Evolutionary conservation across 2,113 vertebrate genomes (phyloP), one percentile per base, ranked within the genome.

Genomic region (Carassius gibelio): DNA sequence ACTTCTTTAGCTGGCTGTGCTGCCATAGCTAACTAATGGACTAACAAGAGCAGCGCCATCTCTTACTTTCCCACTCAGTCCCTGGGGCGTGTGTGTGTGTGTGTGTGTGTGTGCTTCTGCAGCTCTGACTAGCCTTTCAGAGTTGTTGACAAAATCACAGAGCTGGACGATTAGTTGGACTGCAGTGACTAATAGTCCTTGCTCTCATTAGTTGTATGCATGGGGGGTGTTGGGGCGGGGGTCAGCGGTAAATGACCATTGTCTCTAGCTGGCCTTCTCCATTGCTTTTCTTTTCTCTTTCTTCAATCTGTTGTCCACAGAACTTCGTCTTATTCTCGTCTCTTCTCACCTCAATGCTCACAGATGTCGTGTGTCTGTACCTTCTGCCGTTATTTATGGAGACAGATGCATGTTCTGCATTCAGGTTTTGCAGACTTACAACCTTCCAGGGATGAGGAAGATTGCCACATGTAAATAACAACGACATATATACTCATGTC

Each of bases 11-110:
- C 96, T 95, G 94, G 96, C 26, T 96, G 95, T 94, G 95, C 94
- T 96, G 94, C 95, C 93, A 92, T 87, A 92, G 95, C 94, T 96
- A 96, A 97, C 96, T 98, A 98, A 98, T 99, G 97, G 97, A 97
- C 96, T 95, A 94, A 93, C 92, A 95, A 95, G 84, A 91, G 91
- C 89, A 84, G 88, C 76, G 8, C 81, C 57, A 91, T 94, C 94
- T 95, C 91, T 94, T 95, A 94, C 92, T 91, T 92, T 95, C 95
- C 94, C 94, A 95, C 95, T 96, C 95, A 95, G 94, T 92, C 92
- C 83, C 91, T 59, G 38, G 78, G 26, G 81, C 80, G 9, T 11
- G 71, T n/a, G 88, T 69, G 64, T 77, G 85, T 72, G 72, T 71
- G 83, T 79, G 81, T 80, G 84, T 83, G 81, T 85, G 9, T 11